phyloP scores from a whole-genome alignment of 2,797 vertebrate species.

The Crypturellus tataupa region DNA sequence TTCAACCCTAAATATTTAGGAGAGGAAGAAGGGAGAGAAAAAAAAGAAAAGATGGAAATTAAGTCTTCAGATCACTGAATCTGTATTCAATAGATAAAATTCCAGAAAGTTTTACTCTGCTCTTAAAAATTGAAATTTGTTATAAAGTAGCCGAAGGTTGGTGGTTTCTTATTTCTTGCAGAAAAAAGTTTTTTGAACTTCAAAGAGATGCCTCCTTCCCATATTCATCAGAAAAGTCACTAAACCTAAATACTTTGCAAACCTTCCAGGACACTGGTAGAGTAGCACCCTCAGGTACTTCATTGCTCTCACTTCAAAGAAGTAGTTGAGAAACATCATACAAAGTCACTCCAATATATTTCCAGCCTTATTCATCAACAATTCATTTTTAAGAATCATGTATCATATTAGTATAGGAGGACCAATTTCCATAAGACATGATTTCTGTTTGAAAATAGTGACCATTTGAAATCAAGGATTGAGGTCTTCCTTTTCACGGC shows the following conservation, averaged over 20 bases:
- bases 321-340: background rate
- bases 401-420: too few species aligned
- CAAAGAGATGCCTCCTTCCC: background rate
- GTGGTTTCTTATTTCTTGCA: background rate
- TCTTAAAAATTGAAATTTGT: background rate
- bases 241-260: background rate
- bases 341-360: background rate
- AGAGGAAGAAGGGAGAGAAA: too few species aligned
- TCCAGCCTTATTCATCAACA: background rate
- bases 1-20: background rate
- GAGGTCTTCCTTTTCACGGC: background rate
- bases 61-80: background rate
- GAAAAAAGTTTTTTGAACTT: background rate
- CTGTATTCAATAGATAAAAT: background rate
- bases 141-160: too few species aligned
- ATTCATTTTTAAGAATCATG: background rate
- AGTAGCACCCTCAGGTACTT: rapidly evolving
- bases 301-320: background rate
- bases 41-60: background rate
- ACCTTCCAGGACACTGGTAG: background rate
- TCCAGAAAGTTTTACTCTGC: too few species aligned
- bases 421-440: background rate
- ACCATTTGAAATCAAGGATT: background rate
- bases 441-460: background rate
- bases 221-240: background rate